phyloP scores from a whole-genome alignment of 1,140 invertebrate species.

The Bombus terrestris region DNA sequence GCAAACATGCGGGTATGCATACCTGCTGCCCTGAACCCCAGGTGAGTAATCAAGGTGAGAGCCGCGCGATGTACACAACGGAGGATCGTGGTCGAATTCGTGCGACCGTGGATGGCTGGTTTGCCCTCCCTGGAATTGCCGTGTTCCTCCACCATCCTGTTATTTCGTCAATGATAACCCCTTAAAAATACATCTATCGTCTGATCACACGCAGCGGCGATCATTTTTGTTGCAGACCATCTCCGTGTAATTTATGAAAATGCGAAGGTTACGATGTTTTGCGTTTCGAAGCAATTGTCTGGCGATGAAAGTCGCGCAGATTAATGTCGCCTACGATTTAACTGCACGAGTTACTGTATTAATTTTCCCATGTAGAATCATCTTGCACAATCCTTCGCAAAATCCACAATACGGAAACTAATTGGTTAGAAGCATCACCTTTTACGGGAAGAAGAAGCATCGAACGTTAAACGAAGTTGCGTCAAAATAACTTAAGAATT shows the following conservation, averaged over 20 bases:
- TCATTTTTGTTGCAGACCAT: neutral
- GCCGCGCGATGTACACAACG: slow-evolving; percentile 52
- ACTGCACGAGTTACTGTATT: no score
- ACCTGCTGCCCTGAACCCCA: slow-evolving; percentile 63
- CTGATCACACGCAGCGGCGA: neutral
- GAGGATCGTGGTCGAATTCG: slow-evolving; percentile 49
- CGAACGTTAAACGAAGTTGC: neutral
- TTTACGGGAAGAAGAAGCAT: neutral
- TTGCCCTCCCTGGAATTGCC: slow-evolving; percentile 5
- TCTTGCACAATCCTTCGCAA: no score
- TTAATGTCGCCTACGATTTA: no score
- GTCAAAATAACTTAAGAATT: neutral
- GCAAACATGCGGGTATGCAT: slow-evolving; percentile 70
- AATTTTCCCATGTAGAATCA: no score
- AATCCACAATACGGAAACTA: no score
- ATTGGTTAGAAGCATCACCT: neutral
- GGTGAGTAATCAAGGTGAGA: slow-evolving; percentile 70
- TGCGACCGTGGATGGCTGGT: slow-evolving; percentile 23
- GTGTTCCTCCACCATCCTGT: slow-evolving; percentile 13
- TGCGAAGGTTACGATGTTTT: neutral
- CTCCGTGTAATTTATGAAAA: slow-evolving; percentile 6
- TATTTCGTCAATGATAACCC: slow-evolving; percentile 37
- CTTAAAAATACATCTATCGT: slow-evolving; percentile 21
- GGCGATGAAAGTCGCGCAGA: no score
- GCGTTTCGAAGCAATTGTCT: neutral